Evolutionary conservation across 2,113 vertebrate species (phyloP).

Genomic region (Hystrix brachyura): DNA sequence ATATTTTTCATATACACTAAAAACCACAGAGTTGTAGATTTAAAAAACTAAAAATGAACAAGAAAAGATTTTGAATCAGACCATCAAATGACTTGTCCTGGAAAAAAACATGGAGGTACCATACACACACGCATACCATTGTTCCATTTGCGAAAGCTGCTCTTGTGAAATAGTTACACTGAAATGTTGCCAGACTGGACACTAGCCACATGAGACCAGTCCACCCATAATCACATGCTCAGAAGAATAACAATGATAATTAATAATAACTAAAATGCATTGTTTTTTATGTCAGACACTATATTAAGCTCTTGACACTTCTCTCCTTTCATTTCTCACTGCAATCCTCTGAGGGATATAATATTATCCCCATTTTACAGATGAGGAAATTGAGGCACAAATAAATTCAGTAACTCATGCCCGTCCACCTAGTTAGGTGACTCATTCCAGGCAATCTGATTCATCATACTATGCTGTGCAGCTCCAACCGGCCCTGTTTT

Average conservation of each 20-base stretch:
- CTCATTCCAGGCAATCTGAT: not conserved
- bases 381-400: constrained; percentile 59
- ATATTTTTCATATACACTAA: not conserved
- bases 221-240: constrained; percentile 27
- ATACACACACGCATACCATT: not conserved
- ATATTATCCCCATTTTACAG: constrained; percentile 35
- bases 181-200: constrained; percentile 39
- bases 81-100: not conserved
- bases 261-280: constrained; percentile 28
- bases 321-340: constrained; percentile 25
- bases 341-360: not conserved
- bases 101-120: not conserved
- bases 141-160: not conserved
- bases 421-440: not conserved
- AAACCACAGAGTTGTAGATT: not conserved
- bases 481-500: not conserved
- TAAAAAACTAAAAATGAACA: not conserved
- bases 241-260: constrained; percentile 47
- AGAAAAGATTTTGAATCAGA: not conserved
- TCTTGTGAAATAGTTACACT: not conserved
- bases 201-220: not conserved
- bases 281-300: not conserved
- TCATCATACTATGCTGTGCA: not conserved
- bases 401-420: constrained; percentile 43
- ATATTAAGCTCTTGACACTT: not conserved